A percentile compares a stretch with the other conserved stretches of the same genome.
phyloP scores from a whole-genome alignment of 1,140 invertebrate species.

The Drosophila pandora region DNA sequence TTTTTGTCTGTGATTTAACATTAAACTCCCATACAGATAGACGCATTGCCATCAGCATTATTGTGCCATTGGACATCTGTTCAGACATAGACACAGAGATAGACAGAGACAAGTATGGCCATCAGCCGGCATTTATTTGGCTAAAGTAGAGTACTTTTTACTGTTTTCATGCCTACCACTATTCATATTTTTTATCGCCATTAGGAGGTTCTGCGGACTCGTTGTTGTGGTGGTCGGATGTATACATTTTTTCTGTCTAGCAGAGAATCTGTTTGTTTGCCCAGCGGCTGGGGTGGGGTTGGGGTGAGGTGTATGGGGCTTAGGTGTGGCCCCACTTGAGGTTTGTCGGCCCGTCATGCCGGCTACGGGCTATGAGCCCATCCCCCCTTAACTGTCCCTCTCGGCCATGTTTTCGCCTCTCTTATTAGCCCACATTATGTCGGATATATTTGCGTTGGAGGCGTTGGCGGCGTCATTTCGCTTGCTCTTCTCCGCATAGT shows the following conservation, averaged over 20 bases:
- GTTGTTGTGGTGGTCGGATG: conserved; percentile 7
- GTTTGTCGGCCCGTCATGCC: conserved; percentile 60
- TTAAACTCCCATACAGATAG: conserved; percentile 36
- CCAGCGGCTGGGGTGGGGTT: conserved; percentile 6
- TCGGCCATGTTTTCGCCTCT: conserved; percentile 17
- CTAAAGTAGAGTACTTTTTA: conserved; percentile 46
- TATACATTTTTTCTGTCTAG: conserved; percentile 52
- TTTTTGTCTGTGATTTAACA: conserved; percentile 21
- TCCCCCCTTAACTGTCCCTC: background rate
- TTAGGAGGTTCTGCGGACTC: conserved; percentile 4
- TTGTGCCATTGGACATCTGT: conserved; percentile 64
- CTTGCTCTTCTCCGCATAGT: conserved; percentile 6
- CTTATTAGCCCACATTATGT: conserved; percentile 65
- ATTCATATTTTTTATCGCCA: conserved; percentile 45
- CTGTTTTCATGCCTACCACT: conserved; percentile 57
- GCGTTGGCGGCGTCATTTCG: conserved; percentile 39
- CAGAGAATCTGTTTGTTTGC: conserved; percentile 52
- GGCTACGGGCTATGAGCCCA: background rate
- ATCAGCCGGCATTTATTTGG: conserved; percentile 37
- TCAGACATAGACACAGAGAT: conserved; percentile 12
- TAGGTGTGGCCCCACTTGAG: conserved; percentile 57
- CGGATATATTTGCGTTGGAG: conserved; percentile 61
- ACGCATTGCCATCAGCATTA: conserved; percentile 53
- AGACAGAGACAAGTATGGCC: conserved; percentile 13
- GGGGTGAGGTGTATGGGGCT: conserved; percentile 15